These are phyloP conservation scores for Pangasius krempfi DNA, from an alignment of 2,797 vertebrate genomes.

Conservation along the genomic window DNA sequence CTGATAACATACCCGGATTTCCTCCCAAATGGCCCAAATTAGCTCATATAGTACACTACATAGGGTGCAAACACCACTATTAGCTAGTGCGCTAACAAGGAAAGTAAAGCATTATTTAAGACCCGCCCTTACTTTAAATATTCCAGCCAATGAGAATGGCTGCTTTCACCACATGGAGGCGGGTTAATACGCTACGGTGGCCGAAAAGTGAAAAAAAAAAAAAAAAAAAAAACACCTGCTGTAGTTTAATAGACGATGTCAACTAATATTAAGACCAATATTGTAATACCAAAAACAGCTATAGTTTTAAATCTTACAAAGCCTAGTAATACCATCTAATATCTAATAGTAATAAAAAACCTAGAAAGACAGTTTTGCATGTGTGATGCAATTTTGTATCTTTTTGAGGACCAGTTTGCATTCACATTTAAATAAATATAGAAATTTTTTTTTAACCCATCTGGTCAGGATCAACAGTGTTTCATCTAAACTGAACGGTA, in stretches of 20 bases:
- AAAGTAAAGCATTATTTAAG: background rate
- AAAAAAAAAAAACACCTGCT: too few species aligned
- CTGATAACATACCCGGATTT: background rate
- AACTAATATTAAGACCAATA: background rate
- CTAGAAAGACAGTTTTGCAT: background rate
- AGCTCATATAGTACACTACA: background rate
- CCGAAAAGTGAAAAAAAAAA: background rate
- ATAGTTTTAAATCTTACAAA: background rate
- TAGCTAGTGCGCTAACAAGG: background rate
- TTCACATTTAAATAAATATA: background rate
- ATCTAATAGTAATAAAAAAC: background rate
- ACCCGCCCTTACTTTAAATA: background rate
- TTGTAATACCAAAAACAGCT: background rate
- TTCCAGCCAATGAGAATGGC: slow-evolving; percentile 39
- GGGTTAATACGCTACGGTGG: background rate
- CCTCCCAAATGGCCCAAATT: background rate
- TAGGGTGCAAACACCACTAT: background rate
- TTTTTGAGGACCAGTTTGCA: background rate
- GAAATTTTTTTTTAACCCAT: background rate
- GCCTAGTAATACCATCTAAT: too few species aligned
- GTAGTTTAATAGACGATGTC: background rate
- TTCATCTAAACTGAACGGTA: background rate
- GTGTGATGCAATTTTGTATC: background rate
- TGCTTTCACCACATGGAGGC: background rate
- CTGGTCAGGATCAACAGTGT: background rate